These are phyloP conservation scores for Halichondria panicea DNA, from an alignment of 37 sponge, comb jelly and placozoan genomes.

Conservation along the genomic window DNA sequence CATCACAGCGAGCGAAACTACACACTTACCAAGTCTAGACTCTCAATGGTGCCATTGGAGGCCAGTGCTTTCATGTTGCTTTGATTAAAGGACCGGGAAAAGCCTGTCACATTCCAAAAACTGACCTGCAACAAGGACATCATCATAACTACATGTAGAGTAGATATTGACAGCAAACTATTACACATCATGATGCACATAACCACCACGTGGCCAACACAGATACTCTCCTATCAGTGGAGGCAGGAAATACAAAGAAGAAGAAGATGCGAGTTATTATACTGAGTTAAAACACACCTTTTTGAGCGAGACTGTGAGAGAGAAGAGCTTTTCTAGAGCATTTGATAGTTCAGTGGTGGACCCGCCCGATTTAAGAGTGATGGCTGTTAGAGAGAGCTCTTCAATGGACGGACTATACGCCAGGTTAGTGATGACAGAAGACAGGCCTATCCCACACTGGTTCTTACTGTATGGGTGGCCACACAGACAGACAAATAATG, in stretches of 20 bases:
- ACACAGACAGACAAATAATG: too few relatives aligned
- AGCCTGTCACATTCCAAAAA: constrained; percentile 4
- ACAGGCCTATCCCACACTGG: constrained; percentile 20
- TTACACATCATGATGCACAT: too few relatives aligned
- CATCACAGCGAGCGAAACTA: not conserved
- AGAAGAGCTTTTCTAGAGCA: constrained; percentile 40
- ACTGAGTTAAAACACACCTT: constrained; percentile 14
- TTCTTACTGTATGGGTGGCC: constrained; percentile 48
- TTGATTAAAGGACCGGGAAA: not conserved
- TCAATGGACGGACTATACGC: constrained; percentile 53
- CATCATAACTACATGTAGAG: too few relatives aligned
- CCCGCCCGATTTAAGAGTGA: not conserved
- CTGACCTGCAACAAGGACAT: not conserved
- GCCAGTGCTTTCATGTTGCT: constrained; percentile 1
- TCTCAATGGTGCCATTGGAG: not conserved
- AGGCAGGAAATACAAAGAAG: not conserved
- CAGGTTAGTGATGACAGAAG: constrained; percentile 19
- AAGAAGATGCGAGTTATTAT: not conserved
- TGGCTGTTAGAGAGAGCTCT: constrained; percentile 35
- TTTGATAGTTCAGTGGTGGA: not conserved
- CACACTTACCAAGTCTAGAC: constrained; percentile 6
- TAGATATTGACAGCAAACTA: too few relatives aligned
- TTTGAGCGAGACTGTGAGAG: constrained; percentile 48
- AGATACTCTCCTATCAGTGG: not conserved
- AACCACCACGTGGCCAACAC: too few relatives aligned